Conservation (phyloP, 2,113 vertebrate genomes). For the Perca schrenkii region DNA sequence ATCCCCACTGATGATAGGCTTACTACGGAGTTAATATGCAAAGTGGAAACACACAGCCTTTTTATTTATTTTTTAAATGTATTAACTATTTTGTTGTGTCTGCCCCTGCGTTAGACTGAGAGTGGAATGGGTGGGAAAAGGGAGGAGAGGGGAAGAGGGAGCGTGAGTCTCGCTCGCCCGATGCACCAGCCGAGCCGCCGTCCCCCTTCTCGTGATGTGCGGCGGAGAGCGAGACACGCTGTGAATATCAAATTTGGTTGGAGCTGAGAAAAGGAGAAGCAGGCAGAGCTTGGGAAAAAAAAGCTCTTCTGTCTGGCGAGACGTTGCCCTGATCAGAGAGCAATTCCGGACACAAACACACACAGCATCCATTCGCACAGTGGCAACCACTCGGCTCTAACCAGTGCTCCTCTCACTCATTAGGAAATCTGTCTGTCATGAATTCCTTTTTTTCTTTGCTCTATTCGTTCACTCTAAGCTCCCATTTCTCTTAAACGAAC, state of each 20-base stretch:
- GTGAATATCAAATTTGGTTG: conserved; percentile 71
- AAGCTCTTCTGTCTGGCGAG: conserved; percentile 40
- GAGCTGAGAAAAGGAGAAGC: conserved; percentile 50
- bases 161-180: conserved; percentile 22
- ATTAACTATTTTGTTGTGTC: conserved; percentile 4
- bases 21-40: no score
- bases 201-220: conserved; percentile 56
- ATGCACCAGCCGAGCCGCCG: conserved; percentile 58
- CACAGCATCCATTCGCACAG: neutral
- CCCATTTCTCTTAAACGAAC: neutral
- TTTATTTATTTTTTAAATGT: no score
- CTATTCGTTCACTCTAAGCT: neutral
- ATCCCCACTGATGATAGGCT: no score
- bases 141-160: conserved; percentile 11
- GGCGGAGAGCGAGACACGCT: conserved; percentile 52
- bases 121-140: conserved; percentile 3
- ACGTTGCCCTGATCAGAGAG: conserved; percentile 41
- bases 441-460: neutral
- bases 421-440: conserved; percentile 16
- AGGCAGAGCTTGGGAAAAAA: conserved; percentile 52
- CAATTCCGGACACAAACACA: conserved; percentile 9
- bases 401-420: conserved; percentile 1
- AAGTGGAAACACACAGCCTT: no score
- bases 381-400: conserved; percentile 8
- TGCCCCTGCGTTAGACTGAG: conserved; percentile 23